Percentiles rank a stretch among this genome's conserved stretches.
These are phyloP conservation scores for Drosophila niveifrons DNA, from an alignment of 2,888 invertebrate genomes.

Conservation along the genomic window DNA sequence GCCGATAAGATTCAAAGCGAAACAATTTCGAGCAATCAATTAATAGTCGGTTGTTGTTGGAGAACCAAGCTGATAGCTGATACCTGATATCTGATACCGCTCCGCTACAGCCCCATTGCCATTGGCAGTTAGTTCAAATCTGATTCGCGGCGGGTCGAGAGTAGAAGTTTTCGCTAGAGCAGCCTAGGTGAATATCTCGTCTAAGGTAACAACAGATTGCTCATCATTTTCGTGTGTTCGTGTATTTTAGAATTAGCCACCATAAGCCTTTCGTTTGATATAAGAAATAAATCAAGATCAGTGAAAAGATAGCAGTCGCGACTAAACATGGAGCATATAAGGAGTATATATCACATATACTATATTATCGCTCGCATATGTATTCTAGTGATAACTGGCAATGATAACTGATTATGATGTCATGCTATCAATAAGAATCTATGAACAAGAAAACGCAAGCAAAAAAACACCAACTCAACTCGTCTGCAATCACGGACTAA, in stretches of 20 bases:
- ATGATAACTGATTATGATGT: slow-evolving; percentile 57
- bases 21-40: slow-evolving; percentile 75
- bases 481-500: slow-evolving; percentile 45
- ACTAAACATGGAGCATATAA: slow-evolving; percentile 6
- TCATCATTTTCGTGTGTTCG: slow-evolving; percentile 35
- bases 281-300: slow-evolving; percentile 60
- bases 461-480: slow-evolving; percentile 4
- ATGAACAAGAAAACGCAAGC: background rate
- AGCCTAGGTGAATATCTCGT: slow-evolving; percentile 32
- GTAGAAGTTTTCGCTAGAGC: slow-evolving; percentile 53
- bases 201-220: slow-evolving; percentile 56
- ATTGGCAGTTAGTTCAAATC: slow-evolving; percentile 72
- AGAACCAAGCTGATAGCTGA: slow-evolving; percentile 21
- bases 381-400: slow-evolving; percentile 13
- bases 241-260: slow-evolving; percentile 5
- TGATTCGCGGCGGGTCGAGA: slow-evolving; percentile 73
- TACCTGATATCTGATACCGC: slow-evolving; percentile 56
- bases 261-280: slow-evolving; percentile 22
- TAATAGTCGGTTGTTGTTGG: slow-evolving; percentile 52
- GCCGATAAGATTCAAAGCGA: slow-evolving; percentile 58
- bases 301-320: slow-evolving; percentile 42
- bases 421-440: slow-evolving; percentile 45
- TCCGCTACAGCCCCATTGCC: slow-evolving; percentile 32
- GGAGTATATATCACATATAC: slow-evolving; percentile 1
- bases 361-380: slow-evolving; percentile 36